Conservation (phyloP, 2,113 vertebrate genomes). For the Pleuronectes platessa region DNA sequence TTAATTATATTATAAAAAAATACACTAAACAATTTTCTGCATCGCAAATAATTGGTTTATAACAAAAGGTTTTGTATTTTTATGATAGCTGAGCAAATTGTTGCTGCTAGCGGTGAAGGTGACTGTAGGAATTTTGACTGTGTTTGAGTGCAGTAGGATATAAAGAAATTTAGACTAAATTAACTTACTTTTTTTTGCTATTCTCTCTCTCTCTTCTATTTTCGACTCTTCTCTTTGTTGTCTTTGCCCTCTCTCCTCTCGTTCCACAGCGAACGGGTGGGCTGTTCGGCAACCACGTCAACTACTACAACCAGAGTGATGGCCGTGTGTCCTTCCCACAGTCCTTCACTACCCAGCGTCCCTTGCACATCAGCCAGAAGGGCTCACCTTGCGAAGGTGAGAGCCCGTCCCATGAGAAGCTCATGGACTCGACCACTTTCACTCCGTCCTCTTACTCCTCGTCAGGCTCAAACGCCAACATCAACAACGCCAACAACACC, state of each 20-base stretch:
- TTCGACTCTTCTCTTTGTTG: background rate
- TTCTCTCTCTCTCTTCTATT: background rate
- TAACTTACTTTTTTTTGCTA: background rate
- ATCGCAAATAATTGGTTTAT: background rate
- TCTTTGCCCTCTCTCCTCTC: background rate
- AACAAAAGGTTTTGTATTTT: too few relatives aligned
- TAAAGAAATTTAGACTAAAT: background rate
- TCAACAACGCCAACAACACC: constrained; percentile 99
- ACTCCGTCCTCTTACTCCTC: constrained; percentile 98
- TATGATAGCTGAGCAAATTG: constrained; percentile 1
- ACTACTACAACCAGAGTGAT: constrained; percentile 95
- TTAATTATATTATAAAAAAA: background rate
- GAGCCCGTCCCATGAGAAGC: constrained; percentile 95
- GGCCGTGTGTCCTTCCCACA: constrained; percentile 91
- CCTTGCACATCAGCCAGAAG: constrained; percentile 95
- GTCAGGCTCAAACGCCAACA: constrained; percentile 97
- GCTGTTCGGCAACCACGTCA: constrained; percentile 96
- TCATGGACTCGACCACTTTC: constrained; percentile 97
- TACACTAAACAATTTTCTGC: background rate
- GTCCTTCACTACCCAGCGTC: constrained; percentile 96
- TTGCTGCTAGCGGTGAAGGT: constrained; percentile 22
- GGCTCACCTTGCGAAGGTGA: constrained; percentile 90
- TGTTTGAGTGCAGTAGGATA: constrained; percentile 4
- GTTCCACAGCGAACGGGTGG: constrained; percentile 89
- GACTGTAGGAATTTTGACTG: background rate